phyloP scores from a whole-genome alignment of 2,888 invertebrate species.

The Dioctria rufipes region DNA sequence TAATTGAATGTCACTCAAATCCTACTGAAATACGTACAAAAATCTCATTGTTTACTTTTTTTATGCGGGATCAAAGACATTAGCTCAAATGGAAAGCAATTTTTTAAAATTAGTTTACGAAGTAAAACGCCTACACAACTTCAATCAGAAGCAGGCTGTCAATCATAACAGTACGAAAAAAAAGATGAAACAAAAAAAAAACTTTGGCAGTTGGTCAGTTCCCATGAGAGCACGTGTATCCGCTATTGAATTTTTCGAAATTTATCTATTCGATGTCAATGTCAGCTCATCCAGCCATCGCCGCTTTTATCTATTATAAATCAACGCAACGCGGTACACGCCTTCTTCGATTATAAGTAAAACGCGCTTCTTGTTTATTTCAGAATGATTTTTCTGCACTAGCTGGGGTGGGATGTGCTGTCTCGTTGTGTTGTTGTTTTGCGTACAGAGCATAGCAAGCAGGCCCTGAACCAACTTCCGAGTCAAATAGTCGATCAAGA shows the following conservation, averaged over 20 bases:
- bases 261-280: slow-evolving; percentile 26
- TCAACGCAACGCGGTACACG: background rate
- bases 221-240: slow-evolving; percentile 7
- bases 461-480: no score
- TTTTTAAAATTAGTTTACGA: slow-evolving; percentile 1
- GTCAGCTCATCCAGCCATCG: background rate
- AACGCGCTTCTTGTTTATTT: background rate
- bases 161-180: background rate
- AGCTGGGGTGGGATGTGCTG: background rate
- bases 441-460: background rate
- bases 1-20: slow-evolving; percentile 10
- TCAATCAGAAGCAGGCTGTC: background rate
- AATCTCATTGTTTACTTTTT: slow-evolving; percentile 24
- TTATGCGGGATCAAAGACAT: slow-evolving; percentile 36
- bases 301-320: background rate
- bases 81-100: background rate
- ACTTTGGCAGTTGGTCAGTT: background rate
- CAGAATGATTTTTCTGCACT: background rate
- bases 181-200: slow-evolving; percentile 1
- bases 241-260: background rate
- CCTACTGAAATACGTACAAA: background rate
- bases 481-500: background rate
- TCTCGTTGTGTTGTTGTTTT: background rate
- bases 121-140: slow-evolving; percentile 16
- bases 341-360: background rate